Percentiles rank a stretch among this genome's conserved stretches.
Conservation (phyloP, 2,888 invertebrate genomes). For the Tetragnatha montana region DNA sequence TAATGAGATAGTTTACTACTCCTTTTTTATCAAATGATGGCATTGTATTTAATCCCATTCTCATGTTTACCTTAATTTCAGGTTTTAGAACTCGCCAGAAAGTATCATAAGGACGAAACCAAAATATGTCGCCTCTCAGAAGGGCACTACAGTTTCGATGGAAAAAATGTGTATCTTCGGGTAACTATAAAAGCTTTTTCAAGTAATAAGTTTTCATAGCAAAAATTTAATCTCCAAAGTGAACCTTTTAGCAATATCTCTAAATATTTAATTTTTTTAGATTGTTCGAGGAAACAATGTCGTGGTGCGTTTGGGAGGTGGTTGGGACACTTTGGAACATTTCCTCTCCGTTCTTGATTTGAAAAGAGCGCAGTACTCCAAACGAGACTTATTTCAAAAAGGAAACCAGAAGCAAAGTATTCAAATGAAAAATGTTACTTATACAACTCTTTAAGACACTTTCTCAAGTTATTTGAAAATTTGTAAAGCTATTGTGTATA, state of each 20-base stretch:
- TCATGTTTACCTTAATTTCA: constrained; percentile 4
- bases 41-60: background rate
- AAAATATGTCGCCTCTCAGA: constrained; percentile 85
- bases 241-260: background rate
- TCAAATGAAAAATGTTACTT: constrained; percentile 11
- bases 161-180: constrained; percentile 89
- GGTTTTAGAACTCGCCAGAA: constrained; percentile 54
- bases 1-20: no score
- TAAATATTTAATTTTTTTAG: constrained; percentile 78
- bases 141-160: constrained; percentile 90
- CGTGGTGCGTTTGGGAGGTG: constrained; percentile 93
- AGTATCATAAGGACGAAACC: constrained; percentile 47
- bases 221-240: background rate
- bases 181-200: constrained; percentile 79
- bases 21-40: no score
- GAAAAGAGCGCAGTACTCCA: constrained; percentile 10
- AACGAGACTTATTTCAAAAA: background rate
- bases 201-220: background rate
- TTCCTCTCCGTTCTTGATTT: constrained; percentile 79
- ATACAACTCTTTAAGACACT: background rate
- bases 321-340: constrained; percentile 83
- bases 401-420: constrained; percentile 7
- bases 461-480: no score
- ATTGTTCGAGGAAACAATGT: constrained; percentile 91
- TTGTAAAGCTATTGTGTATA: no score